Conservation (phyloP, 2,888 invertebrate species). For the Euclidia mi region DNA sequence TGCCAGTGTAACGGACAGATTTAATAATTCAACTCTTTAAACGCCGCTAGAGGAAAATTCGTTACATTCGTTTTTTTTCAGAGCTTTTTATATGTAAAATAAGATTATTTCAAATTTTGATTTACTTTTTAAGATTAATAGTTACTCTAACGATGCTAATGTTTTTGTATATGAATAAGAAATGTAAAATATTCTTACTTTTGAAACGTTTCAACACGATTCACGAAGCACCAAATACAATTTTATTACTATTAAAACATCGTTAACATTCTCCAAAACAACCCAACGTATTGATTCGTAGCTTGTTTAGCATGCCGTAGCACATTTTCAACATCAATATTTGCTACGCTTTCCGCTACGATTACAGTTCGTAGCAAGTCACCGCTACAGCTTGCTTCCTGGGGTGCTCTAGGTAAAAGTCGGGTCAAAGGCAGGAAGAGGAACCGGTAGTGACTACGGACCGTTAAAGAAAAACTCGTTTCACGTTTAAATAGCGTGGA, state of each 20-base stretch:
- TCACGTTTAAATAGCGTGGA: constrained; percentile 43
- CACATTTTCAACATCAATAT: constrained; percentile 48
- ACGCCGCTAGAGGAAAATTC: too few species aligned
- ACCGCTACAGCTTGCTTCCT: constrained; percentile 46
- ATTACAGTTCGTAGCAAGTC: constrained; percentile 41
- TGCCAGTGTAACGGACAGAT: too few species aligned
- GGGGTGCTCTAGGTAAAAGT: constrained; percentile 32
- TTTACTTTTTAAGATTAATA: too few species aligned
- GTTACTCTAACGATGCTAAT: too few species aligned
- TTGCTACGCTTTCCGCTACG: constrained; percentile 52
- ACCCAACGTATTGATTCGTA: constrained; percentile 28
- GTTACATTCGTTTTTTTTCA: too few species aligned
- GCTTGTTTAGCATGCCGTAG: constrained; percentile 40
- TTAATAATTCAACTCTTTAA: too few species aligned
- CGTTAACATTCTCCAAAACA: neutral
- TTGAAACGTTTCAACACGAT: neutral
- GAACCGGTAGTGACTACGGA: constrained; percentile 49
- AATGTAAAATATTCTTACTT: too few species aligned
- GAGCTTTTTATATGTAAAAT: too few species aligned
- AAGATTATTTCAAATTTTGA: too few species aligned
- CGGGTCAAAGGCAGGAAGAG: constrained; percentile 62
- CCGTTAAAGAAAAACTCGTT: constrained; percentile 46
- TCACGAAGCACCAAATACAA: neutral
- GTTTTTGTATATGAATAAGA: too few species aligned
- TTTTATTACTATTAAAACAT: neutral